Evolutionary conservation across 2,888 invertebrate species (phyloP), one percentile per base, ranked within the genome.

Genomic region (Craniophora ligustri): DNA sequence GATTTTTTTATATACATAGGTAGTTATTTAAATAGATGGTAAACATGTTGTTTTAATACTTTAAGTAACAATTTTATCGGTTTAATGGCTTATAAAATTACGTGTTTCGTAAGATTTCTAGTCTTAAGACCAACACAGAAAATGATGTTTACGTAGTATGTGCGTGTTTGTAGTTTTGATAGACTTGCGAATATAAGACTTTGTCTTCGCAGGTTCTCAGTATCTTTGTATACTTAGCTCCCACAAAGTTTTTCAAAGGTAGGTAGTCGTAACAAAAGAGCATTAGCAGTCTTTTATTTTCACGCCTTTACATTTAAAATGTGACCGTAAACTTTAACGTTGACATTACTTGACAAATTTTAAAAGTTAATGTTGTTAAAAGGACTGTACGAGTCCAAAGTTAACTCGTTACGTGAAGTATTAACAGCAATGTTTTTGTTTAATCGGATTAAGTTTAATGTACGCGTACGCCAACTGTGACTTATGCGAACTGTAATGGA

Each of bases 381-480:
- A 81, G 80, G 76, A 71, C 76, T n/a, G 68, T 69, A 78, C 75
- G n/a, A n/a, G 79, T 67, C 45, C 70, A 64, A 87, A 91, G 87
- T 89, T 89, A 82, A 73, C 85, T 87, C 89, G 81, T 91, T 89
- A 87, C 73, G 75, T 81, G 71, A 79, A 88, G 82, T 87, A 87
- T 89, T 86, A 88, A 87, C 82, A 84, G 86, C 62, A 87, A 91
- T 90, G 89, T 90, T 91, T 86, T 84, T 84, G 82, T 81, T 76
- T 86, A 86, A 89, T 85, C 85, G 79, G 55, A 68, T 65, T 60
- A 86, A 86, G 81, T 85, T 85, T 80, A 86, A 87, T 84, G 81
- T 77, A 72, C 61, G 75, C 68, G 63, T 59, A 70, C 70, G n/a
- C n/a, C n/a, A n/a, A 78, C 79, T 75, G 65, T 69, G 75, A 64